A percentile compares a stretch with the other conserved stretches of the same genome.
These are phyloP conservation scores for Cacatua alba DNA, from an alignment of 2,113 vertebrate genomes.

Conservation along the genomic window DNA sequence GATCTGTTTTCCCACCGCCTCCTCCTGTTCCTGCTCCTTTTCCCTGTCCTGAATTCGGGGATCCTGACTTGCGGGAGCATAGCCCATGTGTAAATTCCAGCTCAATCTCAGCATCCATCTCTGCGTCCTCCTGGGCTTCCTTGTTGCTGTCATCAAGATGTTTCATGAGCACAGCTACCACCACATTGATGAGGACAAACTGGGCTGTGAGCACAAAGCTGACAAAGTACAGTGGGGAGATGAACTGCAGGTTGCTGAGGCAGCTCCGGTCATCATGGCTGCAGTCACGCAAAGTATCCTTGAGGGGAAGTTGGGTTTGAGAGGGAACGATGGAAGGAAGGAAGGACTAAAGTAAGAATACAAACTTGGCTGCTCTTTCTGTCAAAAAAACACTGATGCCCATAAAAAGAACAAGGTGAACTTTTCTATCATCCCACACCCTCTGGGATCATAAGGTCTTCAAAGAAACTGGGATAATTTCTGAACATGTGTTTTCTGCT, in stretches of 20 bases:
- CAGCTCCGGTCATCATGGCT: slow-evolving; percentile 92
- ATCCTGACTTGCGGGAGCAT: slow-evolving; percentile 73
- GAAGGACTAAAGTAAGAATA: slow-evolving; percentile 39
- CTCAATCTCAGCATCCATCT: slow-evolving; percentile 98
- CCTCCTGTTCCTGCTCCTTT: slow-evolving; percentile 36
- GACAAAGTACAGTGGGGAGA: slow-evolving; percentile 98
- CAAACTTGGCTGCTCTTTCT: not conserved
- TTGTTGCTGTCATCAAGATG: slow-evolving; percentile 99
- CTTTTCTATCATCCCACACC: not conserved
- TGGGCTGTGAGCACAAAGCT: slow-evolving; percentile 99
- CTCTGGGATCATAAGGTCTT: not conserved
- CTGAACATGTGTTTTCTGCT: not conserved
- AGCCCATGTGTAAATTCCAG: slow-evolving; percentile 91
- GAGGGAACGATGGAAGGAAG: slow-evolving; percentile 16
- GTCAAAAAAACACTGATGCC: not conserved
- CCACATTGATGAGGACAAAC: slow-evolving; percentile 99
- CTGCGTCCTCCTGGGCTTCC: slow-evolving; percentile 97
- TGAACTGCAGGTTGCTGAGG: slow-evolving; percentile 91
- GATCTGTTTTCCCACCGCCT: slow-evolving; percentile 47
- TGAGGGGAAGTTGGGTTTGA: slow-evolving; percentile 35
- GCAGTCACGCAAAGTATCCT: slow-evolving; percentile 97
- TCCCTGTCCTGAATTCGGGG: slow-evolving; percentile 64
- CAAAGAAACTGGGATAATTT: not conserved
- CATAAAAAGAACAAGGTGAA: not conserved
- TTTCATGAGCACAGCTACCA: slow-evolving; percentile 99